These are phyloP conservation scores for Phyllotreta striolata DNA, from an alignment of 2,888 invertebrate genomes.

Conservation along the genomic window DNA sequence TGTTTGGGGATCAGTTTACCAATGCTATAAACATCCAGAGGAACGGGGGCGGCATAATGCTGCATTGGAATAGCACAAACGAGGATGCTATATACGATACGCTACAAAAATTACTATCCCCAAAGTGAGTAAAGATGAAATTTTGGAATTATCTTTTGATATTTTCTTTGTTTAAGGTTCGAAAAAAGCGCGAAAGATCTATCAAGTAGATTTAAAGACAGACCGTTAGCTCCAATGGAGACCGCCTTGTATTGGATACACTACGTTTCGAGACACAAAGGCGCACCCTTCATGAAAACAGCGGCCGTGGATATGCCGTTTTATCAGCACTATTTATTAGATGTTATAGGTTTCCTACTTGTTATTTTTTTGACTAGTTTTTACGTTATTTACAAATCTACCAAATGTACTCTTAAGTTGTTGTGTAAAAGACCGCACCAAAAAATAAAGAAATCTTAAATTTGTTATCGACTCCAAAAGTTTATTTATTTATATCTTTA, in stretches of 20 bases:
- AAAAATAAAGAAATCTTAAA: conserved; percentile 13
- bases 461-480: background rate
- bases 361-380: conserved; percentile 33
- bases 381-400: conserved; percentile 12
- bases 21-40: conserved; percentile 70
- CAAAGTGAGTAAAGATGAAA: conserved; percentile 62
- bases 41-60: conserved; percentile 67
- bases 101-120: conserved; percentile 66
- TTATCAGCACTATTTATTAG: conserved; percentile 65
- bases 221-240: conserved; percentile 66
- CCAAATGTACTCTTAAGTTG: conserved; percentile 1
- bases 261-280: conserved; percentile 67
- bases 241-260: conserved; percentile 75
- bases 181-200: conserved; percentile 58
- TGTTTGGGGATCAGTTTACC: conserved; percentile 75
- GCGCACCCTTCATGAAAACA: conserved; percentile 64
- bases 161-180: conserved; percentile 47
- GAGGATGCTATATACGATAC: conserved; percentile 65
- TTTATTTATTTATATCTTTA: background rate
- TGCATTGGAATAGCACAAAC: conserved; percentile 66
- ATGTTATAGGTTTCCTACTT: conserved; percentile 62
- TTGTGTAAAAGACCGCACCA: conserved; percentile 3
- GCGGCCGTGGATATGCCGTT: conserved; percentile 65
- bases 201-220: conserved; percentile 64
- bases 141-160: background rate